These are phyloP conservation scores for Athene cunicularia DNA, from an alignment of 2,113 vertebrate genomes.

Conservation along the genomic window DNA sequence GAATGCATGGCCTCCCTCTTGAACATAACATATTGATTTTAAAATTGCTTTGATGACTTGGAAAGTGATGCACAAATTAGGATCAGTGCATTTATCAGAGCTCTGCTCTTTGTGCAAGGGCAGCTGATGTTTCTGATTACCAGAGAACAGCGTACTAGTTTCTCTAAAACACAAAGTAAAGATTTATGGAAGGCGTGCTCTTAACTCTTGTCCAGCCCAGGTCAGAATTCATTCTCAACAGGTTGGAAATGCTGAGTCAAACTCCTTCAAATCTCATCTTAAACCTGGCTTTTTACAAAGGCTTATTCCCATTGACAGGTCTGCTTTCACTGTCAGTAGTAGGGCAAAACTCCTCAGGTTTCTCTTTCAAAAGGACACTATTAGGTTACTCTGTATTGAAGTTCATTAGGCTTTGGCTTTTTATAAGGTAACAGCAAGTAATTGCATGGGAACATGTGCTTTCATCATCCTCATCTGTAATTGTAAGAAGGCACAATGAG, in stretches of 20 bases:
- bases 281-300: background rate
- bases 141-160: background rate
- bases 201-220: background rate
- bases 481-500: background rate
- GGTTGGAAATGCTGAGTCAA: background rate
- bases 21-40: conserved; percentile 19
- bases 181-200: background rate
- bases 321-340: background rate
- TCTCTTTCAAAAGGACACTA: background rate
- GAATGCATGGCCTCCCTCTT: background rate
- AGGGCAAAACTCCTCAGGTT: background rate
- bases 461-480: background rate
- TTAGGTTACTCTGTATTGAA: background rate
- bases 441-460: background rate
- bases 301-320: background rate
- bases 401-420: background rate
- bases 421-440: background rate
- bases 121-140: background rate
- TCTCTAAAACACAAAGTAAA: background rate
- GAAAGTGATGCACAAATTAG: background rate
- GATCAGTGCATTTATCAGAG: background rate
- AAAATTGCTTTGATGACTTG: conserved; percentile 18
- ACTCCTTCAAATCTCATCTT: conserved; percentile 7
- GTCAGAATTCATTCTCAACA: background rate
- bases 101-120: background rate